A percentile compares a stretch with the other conserved stretches of the same genome.
Evolutionary conservation across 2,888 invertebrate genomes (phyloP).

Genomic region (Oasisia sp.): DNA sequence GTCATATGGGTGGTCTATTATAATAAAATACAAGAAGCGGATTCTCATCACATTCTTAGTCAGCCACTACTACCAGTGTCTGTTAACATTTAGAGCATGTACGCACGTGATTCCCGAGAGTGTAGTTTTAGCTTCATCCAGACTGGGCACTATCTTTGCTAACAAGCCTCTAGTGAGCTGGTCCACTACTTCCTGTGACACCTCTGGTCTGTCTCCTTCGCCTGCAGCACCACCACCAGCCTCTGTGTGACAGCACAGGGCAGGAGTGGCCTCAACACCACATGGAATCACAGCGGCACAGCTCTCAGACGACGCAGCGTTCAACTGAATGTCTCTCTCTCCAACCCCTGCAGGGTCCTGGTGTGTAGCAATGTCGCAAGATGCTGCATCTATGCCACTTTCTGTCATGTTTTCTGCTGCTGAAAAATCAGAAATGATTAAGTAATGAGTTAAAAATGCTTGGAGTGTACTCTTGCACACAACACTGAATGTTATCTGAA

Average conservation of each 20-base stretch:
- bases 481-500: neutral
- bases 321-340: neutral
- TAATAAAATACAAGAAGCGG: no score
- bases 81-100: neutral
- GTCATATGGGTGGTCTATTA: no score
- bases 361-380: neutral
- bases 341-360: neutral
- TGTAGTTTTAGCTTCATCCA: neutral
- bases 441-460: neutral
- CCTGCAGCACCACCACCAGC: neutral
- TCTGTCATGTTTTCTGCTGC: neutral
- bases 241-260: neutral
- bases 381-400: neutral
- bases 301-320: neutral
- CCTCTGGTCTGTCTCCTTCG: neutral
- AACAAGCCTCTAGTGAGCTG: neutral
- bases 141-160: neutral
- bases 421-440: neutral
- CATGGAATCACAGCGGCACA: neutral
- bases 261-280: neutral
- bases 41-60: no score
- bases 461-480: neutral
- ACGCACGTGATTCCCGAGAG: neutral
- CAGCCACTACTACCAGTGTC: no score
- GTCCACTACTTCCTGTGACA: neutral